Evolutionary conservation across 2,888 invertebrate species (phyloP).

Genomic region (Himalopsyche anomala): DNA sequence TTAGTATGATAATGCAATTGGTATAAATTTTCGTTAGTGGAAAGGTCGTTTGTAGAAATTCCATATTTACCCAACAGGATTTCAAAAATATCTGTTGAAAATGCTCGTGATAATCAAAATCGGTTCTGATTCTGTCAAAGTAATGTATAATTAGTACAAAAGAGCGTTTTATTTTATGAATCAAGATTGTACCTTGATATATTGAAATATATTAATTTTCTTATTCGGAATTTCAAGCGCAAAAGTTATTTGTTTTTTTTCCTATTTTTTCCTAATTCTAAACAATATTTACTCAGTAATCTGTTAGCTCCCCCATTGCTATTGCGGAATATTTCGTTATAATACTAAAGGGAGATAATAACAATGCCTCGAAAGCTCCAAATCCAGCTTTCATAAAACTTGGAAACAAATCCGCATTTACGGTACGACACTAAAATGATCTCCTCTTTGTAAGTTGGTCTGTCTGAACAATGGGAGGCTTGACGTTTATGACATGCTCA

Average conservation of each 20-base stretch:
- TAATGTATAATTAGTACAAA: too few species aligned
- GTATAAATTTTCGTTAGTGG: too few species aligned
- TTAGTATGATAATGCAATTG: too few species aligned
- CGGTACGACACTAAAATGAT: constrained; percentile 62
- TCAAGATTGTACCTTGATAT: too few species aligned
- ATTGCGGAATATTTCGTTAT: constrained; percentile 23
- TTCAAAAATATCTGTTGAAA: too few species aligned
- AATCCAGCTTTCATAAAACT: constrained; percentile 64
- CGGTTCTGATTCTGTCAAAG: too few species aligned
- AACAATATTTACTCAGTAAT: constrained; percentile 40
- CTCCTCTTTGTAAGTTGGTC: constrained; percentile 55
- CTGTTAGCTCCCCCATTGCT: constrained; percentile 49
- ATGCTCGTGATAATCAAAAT: too few species aligned
- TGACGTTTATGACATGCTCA: constrained; percentile 63
- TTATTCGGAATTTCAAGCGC: not conserved
- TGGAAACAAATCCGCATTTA: constrained; percentile 65
- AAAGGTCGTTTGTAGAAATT: too few species aligned
- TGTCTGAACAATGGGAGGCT: constrained; percentile 52
- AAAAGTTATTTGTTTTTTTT: not conserved
- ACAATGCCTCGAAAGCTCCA: constrained; percentile 43
- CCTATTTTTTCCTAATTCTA: not conserved
- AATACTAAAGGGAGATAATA: constrained; percentile 25
- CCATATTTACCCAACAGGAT: too few species aligned
- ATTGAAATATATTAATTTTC: too few species aligned
- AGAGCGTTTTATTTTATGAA: too few species aligned